Evolutionary conservation across 1,140 invertebrate genomes (phyloP).

Genomic region (Neodiprion fabricii): DNA sequence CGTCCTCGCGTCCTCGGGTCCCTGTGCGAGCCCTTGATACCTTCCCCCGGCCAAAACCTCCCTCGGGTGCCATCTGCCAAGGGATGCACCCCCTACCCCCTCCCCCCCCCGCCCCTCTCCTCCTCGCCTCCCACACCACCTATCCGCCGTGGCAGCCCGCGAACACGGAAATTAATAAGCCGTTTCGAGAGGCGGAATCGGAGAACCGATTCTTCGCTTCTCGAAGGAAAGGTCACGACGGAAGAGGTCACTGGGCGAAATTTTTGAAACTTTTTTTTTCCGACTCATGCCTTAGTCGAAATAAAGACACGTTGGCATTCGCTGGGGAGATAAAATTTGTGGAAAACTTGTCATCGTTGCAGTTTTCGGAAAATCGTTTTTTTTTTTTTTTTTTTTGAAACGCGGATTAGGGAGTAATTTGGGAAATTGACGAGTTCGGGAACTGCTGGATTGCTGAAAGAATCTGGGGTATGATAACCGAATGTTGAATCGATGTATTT

Average conservation of each 20-base stretch:
- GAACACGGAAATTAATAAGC: slow-evolving; percentile 44
- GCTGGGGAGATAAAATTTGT: not conserved
- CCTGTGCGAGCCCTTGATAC: slow-evolving; percentile 50
- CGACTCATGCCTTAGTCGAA: not conserved
- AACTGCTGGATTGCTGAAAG: too few relatives aligned
- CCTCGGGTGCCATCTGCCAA: slow-evolving; percentile 54
- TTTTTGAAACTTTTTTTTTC: too few relatives aligned
- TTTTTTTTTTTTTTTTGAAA: too few relatives aligned
- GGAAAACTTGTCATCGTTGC: not conserved
- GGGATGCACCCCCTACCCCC: slow-evolving; percentile 40
- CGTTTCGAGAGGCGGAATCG: not conserved
- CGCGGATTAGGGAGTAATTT: too few relatives aligned
- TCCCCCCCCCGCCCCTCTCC: slow-evolving; percentile 17
- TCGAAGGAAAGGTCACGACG: too few relatives aligned
- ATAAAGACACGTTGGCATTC: not conserved
- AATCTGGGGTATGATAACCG: too few relatives aligned
- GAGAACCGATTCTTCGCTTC: too few relatives aligned
- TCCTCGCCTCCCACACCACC: not conserved
- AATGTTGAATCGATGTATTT: too few relatives aligned
- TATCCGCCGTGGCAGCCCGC: not conserved
- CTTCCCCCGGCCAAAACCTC: slow-evolving; percentile 44
- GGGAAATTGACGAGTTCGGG: too few relatives aligned
- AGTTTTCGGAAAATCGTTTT: not conserved
- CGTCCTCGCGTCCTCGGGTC: slow-evolving; percentile 26
- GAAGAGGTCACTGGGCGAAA: too few relatives aligned